Evolutionary conservation across 2,888 invertebrate genomes (phyloP), one percentile per base, ranked within the genome.

Genomic region (Chrysomela aeneicollis): DNA sequence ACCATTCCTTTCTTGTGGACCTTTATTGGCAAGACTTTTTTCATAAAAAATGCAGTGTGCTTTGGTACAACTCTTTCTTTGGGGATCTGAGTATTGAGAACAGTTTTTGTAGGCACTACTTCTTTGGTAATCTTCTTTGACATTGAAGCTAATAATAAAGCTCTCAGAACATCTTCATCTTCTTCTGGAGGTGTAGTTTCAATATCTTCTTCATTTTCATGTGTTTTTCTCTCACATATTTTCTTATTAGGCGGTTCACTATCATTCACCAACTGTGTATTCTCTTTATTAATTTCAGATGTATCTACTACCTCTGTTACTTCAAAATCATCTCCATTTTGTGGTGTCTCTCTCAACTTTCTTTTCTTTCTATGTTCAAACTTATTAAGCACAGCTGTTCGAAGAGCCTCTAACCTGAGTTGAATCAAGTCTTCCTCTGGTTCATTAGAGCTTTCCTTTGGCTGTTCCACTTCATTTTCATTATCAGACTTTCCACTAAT

Each of bases 321-420:
- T 50, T 69, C 61, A 18, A 60, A n/a, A 21, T 49, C 5, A 10
- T 57, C 61, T 46, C 66, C 54, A 47, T 66, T 63, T 18, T 10
- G 12, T 17, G 62, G 32, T n/a, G 58, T 53, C 17, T 68, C 62
- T 30, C 68, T 66, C n/a, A 73, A 72, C 75, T 78, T 80, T 52
- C 76, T 71, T 64, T 78, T 79, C 79, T 87, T 87, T 76, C 87
- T 84, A 77, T 88, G 86, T 69, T 86, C 85, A 63, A 87, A 88
- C 79, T 89, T 90, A 72, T 89, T 90, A 47, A 89, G 74, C 49
- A 90, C 82, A 5, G 90, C 88, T n/a, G 90, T 90, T 72, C 86
- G 87, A n/a, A 90, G 80, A 59, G 90, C 90, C 69, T 88, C 89
- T 71, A 89, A 80, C 70, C 90, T 83, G 53, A 90, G 79, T 71